phyloP scores from a whole-genome alignment of 2,113 vertebrate species.

The Catharus minimus region DNA sequence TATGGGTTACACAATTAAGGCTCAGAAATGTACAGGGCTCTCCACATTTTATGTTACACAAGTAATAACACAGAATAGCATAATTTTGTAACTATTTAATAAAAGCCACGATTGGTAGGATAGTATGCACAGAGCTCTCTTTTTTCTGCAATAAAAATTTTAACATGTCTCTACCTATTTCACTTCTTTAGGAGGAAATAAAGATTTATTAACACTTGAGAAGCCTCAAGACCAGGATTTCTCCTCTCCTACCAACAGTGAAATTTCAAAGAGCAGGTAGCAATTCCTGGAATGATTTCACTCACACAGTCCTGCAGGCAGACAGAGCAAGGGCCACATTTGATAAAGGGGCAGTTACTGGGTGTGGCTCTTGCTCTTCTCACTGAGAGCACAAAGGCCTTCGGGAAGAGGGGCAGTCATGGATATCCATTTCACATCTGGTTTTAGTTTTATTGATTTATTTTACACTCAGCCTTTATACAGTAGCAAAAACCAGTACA shows the following conservation, averaged over 20 bases:
- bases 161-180: not conserved
- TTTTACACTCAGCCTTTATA: not conserved
- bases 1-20: not conserved
- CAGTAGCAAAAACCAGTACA: not conserved
- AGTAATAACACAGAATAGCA: not conserved
- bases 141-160: not conserved
- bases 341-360: not conserved
- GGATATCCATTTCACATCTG: not conserved
- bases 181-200: not conserved
- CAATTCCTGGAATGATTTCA: not conserved
- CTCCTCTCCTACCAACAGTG: not conserved
- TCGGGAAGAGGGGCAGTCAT: not conserved
- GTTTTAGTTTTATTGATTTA: not conserved
- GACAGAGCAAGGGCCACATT: not conserved
- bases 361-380: not conserved
- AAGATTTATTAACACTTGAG: not conserved
- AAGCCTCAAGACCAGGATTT: not conserved
- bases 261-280: not conserved
- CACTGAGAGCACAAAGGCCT: not conserved
- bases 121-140: not conserved
- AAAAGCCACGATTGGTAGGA: not conserved
- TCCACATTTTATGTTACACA: not conserved
- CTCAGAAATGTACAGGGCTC: not conserved
- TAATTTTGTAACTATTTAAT: not conserved
- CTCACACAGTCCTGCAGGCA: not conserved